phyloP scores from a whole-genome alignment of 2,113 vertebrate genomes.

The Takifugu flavidus region DNA sequence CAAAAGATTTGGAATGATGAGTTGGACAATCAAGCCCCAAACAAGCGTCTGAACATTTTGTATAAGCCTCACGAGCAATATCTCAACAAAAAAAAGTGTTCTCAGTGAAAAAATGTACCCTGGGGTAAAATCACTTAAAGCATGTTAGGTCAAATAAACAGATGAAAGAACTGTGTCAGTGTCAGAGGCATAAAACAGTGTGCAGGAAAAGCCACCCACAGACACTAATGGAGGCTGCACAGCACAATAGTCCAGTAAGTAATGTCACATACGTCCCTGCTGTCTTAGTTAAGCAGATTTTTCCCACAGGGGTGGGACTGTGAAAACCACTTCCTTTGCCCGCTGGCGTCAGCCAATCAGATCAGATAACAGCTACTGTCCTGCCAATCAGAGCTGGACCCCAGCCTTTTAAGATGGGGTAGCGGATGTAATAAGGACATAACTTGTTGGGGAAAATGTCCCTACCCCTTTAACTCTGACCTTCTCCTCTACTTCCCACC shows the following conservation, averaged over 20 bases:
- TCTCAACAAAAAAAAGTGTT: not conserved
- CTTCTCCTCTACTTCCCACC: conserved; percentile 68
- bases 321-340: conserved; percentile 79
- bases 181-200: conserved; percentile 39
- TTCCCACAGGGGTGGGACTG: conserved; percentile 72
- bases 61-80: not conserved
- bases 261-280: not conserved
- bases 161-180: conserved; percentile 24
- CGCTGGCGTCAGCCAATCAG: conserved; percentile 70
- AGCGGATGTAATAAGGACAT: conserved; percentile 62
- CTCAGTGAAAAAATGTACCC: conserved; percentile 6
- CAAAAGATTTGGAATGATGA: too few relatives aligned
- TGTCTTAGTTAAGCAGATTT: conserved; percentile 9
- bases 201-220: conserved; percentile 27
- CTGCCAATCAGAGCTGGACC: conserved; percentile 63
- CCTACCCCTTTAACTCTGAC: conserved; percentile 51
- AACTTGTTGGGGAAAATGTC: conserved; percentile 69
- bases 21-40: too few relatives aligned
- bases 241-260: not conserved
- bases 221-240: conserved; percentile 8
- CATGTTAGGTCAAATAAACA: conserved; percentile 57
- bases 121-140: conserved; percentile 17
- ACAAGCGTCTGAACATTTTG: not conserved
- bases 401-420: conserved; percentile 44
- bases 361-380: conserved; percentile 70